Conservation (phyloP, 2,113 vertebrate species). For the Haliaeetus leucogaster region DNA sequence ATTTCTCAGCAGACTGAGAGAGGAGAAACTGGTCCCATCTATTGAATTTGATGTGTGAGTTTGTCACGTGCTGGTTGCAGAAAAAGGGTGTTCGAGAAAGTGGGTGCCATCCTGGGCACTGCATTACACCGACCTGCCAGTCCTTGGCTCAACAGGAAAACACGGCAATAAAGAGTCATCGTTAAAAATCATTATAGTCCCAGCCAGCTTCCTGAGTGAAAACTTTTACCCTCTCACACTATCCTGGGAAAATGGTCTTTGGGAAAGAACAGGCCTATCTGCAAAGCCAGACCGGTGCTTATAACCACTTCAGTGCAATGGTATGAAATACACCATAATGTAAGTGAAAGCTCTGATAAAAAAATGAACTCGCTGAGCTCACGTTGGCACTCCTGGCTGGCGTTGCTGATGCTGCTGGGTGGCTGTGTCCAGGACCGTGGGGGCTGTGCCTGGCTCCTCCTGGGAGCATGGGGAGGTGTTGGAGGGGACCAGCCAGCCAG, state of each 20-base stretch:
- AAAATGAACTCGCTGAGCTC: not conserved
- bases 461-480: not conserved
- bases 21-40: not conserved
- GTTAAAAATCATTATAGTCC: not conserved
- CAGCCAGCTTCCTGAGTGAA: not conserved
- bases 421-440: too few species aligned
- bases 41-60: fast-evolving
- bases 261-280: not conserved
- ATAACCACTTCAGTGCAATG: not conserved
- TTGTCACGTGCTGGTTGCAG: not conserved
- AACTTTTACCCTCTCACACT: not conserved
- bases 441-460: too few species aligned
- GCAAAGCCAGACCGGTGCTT: not conserved
- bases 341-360: not conserved
- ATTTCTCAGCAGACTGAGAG: not conserved
- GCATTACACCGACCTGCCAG: fast-evolving
- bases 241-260: not conserved
- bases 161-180: not conserved
- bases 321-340: not conserved
- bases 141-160: not conserved
- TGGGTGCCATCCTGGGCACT: not conserved
- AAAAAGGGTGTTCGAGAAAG: not conserved
- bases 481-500: not conserved
- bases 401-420: fast-evolving
- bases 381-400: not conserved